Percentiles rank a stretch among this genome's conserved stretches.
Evolutionary conservation across 2,797 vertebrate species (phyloP).

Genomic region (Nyctalus aviator): DNA sequence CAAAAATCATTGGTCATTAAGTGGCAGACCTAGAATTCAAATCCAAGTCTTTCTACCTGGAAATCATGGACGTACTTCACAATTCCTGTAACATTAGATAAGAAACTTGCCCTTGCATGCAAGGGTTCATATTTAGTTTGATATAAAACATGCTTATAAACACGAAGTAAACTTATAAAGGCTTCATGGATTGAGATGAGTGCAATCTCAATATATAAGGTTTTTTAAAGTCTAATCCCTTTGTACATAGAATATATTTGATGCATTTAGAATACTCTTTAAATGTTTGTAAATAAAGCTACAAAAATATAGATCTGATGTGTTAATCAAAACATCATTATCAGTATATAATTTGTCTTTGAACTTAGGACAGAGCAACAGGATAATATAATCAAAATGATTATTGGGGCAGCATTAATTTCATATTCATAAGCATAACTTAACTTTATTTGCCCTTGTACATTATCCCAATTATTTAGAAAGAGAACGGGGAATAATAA

Average conservation of each 20-base stretch:
- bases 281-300: background rate
- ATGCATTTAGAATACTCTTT: background rate
- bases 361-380: background rate
- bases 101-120: background rate
- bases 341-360: background rate
- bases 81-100: background rate
- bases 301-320: background rate
- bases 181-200: background rate
- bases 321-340: background rate
- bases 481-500: background rate
- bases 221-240: background rate
- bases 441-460: background rate
- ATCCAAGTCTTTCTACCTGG: background rate
- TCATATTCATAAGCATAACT: background rate
- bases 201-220: background rate
- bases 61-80: background rate
- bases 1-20: background rate
- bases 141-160: background rate
- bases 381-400: background rate
- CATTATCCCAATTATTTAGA: constrained; percentile 2
- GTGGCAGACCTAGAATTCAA: background rate
- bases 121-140: background rate
- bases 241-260: background rate
- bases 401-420: background rate
- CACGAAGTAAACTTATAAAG: background rate